phyloP scores from a whole-genome alignment of 2,797 vertebrate genomes.

The Pteropus rufus region DNA sequence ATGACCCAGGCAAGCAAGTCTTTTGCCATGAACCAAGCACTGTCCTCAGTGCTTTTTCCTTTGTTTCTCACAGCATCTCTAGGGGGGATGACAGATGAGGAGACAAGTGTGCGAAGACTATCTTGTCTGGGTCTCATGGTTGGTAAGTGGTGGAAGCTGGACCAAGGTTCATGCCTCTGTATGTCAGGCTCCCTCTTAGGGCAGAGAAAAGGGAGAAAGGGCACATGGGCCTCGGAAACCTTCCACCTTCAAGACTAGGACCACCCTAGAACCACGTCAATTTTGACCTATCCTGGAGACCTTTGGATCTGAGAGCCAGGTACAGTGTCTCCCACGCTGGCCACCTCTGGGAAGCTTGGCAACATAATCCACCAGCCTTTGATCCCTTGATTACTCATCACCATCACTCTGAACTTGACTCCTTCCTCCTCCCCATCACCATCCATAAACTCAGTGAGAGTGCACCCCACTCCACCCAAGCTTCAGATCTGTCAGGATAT shows the following conservation, averaged over 20 bases:
- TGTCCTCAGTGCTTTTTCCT: not conserved
- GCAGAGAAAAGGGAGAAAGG: not conserved
- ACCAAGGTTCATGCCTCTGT: too few relatives aligned
- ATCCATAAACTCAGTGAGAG: conserved; percentile 59
- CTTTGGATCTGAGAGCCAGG: not conserved
- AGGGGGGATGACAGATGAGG: not conserved
- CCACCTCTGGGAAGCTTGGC: conserved; percentile 68
- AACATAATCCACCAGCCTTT: conserved; percentile 54
- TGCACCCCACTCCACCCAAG: conserved; percentile 47
- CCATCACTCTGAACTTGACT: conserved; percentile 62
- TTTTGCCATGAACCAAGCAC: not conserved
- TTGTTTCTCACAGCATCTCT: not conserved
- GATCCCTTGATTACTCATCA: conserved; percentile 67
- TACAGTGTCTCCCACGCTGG: conserved; percentile 48
- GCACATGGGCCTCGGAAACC: not conserved
- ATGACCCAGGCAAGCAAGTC: not conserved
- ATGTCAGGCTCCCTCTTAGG: not conserved
- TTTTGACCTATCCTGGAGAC: not conserved
- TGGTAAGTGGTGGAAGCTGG: not conserved
- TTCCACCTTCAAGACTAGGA: not conserved
- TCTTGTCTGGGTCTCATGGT: not conserved
- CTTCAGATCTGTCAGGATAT: conserved; percentile 56
- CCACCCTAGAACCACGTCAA: not conserved
- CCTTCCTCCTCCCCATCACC: conserved; percentile 45
- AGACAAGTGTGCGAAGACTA: not conserved